Evolutionary conservation across 2,113 vertebrate genomes (phyloP), one percentile per base, ranked within the genome.

Genomic region (Deroptyus accipitrinus): DNA sequence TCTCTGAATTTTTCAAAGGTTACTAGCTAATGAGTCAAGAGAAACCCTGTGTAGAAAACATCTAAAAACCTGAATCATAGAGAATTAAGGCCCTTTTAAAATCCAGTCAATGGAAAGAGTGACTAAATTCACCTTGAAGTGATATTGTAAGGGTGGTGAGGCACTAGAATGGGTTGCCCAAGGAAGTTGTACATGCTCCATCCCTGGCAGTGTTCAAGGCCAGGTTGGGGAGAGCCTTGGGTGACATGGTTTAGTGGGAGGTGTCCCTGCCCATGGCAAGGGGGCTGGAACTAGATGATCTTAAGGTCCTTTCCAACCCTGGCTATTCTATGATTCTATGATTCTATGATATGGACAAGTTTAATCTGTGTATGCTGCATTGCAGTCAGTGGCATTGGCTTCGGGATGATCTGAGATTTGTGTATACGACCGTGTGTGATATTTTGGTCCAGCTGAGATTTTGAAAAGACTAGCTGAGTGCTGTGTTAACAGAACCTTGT

Each of bases 1-100:
- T 91, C 46, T 92, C 39, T 86, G 64, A 92, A 49, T 54, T 91
- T 95, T 96, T 96, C 63, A 92, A 78, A 96, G 91, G 25, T 74
- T 95, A 12, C 23, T 91, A 88, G 52, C 77, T 95, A 86, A 70
- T 74, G 39, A 88, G 41, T 74, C 66, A 84, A 51, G 48, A 94
- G 82, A 96, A 94, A 91, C 66, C 48, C 61, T 14, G 2, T 64
- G 33, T 30, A 92, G 70, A 73, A 83, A 94, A 82, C 75, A 86
- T 28, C 23, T 85, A 13, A 72, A 88, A 76, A 3, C 39, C 74
- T 51, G 72, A 92, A 59, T 95, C 66, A 88, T 35, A 20, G 11
- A 73, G 20, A 83, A 90, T 81, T 74, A 61, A 63, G 55, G 3
- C 25, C 39, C 11, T 75, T 1, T 89, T 93, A 59, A 93, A 94